A percentile compares a stretch with the other conserved stretches of the same genome.
These are phyloP conservation scores for Drosophila gunungcola DNA, from an alignment of 1,140 invertebrate species.

Conservation along the genomic window DNA sequence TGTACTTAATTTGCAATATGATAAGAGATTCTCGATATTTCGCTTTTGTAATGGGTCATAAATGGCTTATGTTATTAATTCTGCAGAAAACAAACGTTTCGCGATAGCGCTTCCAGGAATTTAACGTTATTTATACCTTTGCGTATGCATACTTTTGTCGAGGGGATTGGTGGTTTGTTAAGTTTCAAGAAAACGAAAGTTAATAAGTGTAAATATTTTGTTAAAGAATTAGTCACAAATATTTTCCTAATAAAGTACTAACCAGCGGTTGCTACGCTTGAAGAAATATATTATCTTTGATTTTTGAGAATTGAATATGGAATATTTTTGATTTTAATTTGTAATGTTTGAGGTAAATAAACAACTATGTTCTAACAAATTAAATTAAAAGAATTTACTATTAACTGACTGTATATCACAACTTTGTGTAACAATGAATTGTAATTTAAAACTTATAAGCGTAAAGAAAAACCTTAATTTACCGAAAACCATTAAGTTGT, in stretches of 20 bases:
- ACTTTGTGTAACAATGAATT: not conserved
- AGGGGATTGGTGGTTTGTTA: not conserved
- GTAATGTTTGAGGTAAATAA: no score
- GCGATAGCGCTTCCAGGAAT: constrained; percentile 4
- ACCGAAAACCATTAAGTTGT: not conserved
- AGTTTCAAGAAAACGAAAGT: not conserved
- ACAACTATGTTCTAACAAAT: no score
- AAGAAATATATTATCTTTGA: no score
- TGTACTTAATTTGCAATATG: constrained; percentile 1
- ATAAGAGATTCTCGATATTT: constrained; percentile 12
- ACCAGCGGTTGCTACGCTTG: no score
- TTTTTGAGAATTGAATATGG: no score
- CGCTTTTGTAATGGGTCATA: constrained; percentile 1
- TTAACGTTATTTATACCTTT: constrained; percentile 6
- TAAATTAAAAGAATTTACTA: no score
- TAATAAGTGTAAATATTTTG: not conserved
- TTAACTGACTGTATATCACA: no score
- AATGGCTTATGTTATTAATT: constrained; percentile 12
- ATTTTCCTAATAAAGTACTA: no score
- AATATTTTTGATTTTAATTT: no score
- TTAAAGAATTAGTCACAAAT: not conserved
- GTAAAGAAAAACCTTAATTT: not conserved
- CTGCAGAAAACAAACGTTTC: not conserved
- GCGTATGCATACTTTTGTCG: not conserved
- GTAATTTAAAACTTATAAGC: not conserved